A percentile compares a stretch with the other conserved stretches of the same genome.
Conservation (phyloP, 92 coral and sea anemone species). For the Hydrozoanthus gracilis region DNA sequence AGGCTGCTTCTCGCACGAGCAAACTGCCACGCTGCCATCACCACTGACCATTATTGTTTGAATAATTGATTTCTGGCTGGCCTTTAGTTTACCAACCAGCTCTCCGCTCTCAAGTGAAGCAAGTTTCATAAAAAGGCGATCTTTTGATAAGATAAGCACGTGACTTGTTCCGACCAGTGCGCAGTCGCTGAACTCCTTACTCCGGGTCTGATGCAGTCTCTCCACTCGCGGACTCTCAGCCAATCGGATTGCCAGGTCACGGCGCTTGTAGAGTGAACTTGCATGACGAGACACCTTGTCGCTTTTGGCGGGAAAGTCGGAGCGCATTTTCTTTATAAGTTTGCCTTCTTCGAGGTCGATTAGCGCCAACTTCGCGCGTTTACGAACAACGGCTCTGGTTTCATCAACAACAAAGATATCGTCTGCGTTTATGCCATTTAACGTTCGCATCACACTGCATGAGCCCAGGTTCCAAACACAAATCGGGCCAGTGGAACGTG, state of each 20-base stretch:
- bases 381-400: constrained; percentile 97
- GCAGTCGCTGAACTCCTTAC: constrained; percentile 91
- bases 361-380: constrained; percentile 90
- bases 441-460: constrained; percentile 91
- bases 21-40: constrained; percentile 86
- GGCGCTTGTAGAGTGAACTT: constrained; percentile 96
- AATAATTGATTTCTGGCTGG: constrained; percentile 86
- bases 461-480: constrained; percentile 96
- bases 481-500: constrained; percentile 90
- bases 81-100: constrained; percentile 89
- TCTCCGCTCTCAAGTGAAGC: constrained; percentile 94
- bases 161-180: constrained; percentile 90
- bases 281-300: constrained; percentile 95
- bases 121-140: constrained; percentile 85
- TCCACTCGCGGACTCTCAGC: constrained; percentile 93
- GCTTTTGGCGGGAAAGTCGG: constrained; percentile 81
- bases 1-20: constrained; percentile 94
- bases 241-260: constrained; percentile 91
- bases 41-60: constrained; percentile 97
- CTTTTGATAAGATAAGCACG: constrained; percentile 90
- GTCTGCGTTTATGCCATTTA: constrained; percentile 92
- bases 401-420: constrained; percentile 96
- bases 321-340: constrained; percentile 87
- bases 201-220: constrained; percentile 71
- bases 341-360: constrained; percentile 96